Base-by-base conservation (phyloP, 1,140 invertebrate genomes). In the Periplaneta americana region DNA sequence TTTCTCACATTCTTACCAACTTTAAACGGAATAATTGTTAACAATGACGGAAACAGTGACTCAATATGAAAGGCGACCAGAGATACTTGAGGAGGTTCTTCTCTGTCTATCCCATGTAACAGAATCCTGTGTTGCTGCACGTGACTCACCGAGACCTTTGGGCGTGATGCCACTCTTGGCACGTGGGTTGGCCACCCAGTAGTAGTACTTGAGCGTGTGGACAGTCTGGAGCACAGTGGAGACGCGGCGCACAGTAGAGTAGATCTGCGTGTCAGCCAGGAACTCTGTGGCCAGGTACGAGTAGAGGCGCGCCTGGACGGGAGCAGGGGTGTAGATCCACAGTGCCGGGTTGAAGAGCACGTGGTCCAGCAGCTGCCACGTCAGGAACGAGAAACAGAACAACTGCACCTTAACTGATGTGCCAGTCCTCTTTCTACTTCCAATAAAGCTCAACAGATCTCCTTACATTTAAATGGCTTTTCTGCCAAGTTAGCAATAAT, bases 151-250 rank as follows among this genome's bases (percentile, higher is more conserved):
- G 81, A 97, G 88, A 86, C 97, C 97, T 88, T 99, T 99, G 8
- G 97, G 97, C 48, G 93, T 94, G 85, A 98, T 98, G 37, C 97
- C 97, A 89, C 97, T 99, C 87, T 98, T 97, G 48, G 96, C 92
- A 84, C 96, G 91, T 1, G 98, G 98, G 92, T 98, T 98, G 5
- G 96, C 95, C 22, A 99, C 96, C 98, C 98, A 99, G 88, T 99
- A 99, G 89, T 99, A 99, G 87, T 98, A 99, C 89, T 99, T 99
- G 36, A 99, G 91, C 0, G 98, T 98, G 87, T 99, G 98, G 83
- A 99, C 97, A 0, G 98, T 98, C 90, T 99, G 98, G 13, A 99
- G 91, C 0, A 99, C 98, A 1, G 98, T 99, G 84, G 97, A 98
- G 74, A 99, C 97, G 79, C 98, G 91, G 57, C 98, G 91, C 31